Conservation (phyloP, 2,113 vertebrate genomes). For the Anarhynchus alexandrinus region DNA sequence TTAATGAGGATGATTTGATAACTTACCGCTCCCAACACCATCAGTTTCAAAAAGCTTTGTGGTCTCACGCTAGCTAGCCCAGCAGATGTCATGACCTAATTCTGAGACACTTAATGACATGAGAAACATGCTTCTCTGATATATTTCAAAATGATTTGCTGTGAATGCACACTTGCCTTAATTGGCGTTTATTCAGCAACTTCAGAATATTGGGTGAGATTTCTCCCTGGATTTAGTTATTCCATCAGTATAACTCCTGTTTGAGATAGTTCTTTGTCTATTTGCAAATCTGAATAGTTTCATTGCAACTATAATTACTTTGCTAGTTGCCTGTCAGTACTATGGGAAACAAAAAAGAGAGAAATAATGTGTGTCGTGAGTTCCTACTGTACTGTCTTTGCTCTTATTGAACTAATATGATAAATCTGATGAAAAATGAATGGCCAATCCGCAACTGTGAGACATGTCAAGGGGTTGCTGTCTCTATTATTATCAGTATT, state of each 20-base stretch:
- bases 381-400: not conserved
- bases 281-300: not conserved
- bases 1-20: not conserved
- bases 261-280: not conserved
- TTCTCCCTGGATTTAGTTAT: not conserved
- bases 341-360: not conserved
- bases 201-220: not conserved
- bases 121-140: not conserved
- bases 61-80: not conserved
- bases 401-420: accelerated
- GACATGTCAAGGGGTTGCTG: not conserved
- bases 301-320: not conserved
- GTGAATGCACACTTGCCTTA: not conserved
- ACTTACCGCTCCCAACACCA: not conserved
- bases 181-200: not conserved
- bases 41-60: not conserved
- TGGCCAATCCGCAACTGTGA: accelerated
- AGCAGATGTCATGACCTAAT: not conserved
- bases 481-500: too few relatives aligned
- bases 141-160: not conserved
- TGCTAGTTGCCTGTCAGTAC: not conserved
- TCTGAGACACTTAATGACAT: not conserved
- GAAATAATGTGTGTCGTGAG: not conserved
- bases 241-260: not conserved
- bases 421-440: not conserved